These are phyloP conservation scores for Dinoponera quadriceps DNA, from an alignment of 1,140 invertebrate species.

Conservation along the genomic window DNA sequence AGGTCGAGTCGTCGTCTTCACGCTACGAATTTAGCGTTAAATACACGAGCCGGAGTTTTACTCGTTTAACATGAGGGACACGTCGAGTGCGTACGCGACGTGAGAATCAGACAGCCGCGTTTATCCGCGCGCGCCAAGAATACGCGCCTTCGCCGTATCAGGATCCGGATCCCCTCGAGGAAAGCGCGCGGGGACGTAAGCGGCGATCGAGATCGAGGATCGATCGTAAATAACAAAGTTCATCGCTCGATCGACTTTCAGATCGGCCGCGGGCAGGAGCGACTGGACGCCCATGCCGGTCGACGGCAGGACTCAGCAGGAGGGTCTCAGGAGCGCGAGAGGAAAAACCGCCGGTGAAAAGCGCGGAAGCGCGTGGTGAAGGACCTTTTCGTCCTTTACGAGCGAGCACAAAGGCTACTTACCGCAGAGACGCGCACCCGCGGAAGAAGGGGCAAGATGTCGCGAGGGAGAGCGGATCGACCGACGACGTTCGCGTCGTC, in stretches of 20 bases:
- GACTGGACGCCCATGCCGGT: slow-evolving; percentile 68
- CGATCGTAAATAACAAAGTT: slow-evolving; percentile 54
- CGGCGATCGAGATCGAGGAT: slow-evolving; percentile 31
- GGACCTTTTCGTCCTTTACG: slow-evolving; percentile 8
- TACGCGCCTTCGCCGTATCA: neutral
- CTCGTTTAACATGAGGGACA: neutral
- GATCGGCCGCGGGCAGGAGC: slow-evolving; percentile 57
- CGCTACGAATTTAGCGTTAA: neutral
- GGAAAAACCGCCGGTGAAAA: slow-evolving; percentile 48
- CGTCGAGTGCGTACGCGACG: too few relatives aligned
- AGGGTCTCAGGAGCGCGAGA: slow-evolving; percentile 57
- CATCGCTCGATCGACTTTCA: slow-evolving; percentile 53
- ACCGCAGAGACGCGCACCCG: slow-evolving; percentile 36
- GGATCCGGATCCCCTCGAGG: slow-evolving; percentile 4
- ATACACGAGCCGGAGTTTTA: slow-evolving; percentile 23
- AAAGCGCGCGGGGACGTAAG: neutral
- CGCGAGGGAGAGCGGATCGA: slow-evolving; percentile 63
- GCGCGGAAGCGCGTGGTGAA: slow-evolving; percentile 24
- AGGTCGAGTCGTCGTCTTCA: neutral
- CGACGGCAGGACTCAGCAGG: slow-evolving; percentile 49
- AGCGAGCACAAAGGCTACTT: slow-evolving; percentile 8
- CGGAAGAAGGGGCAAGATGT: slow-evolving; percentile 50
- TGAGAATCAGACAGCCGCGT: neutral
- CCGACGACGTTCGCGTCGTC: slow-evolving; percentile 45
- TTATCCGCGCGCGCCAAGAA: neutral